A percentile compares a stretch with the other conserved stretches of the same genome.
These are phyloP conservation scores for Mastomys natalensis DNA, from an alignment of 2,113 vertebrate species.

Conservation along the genomic window DNA sequence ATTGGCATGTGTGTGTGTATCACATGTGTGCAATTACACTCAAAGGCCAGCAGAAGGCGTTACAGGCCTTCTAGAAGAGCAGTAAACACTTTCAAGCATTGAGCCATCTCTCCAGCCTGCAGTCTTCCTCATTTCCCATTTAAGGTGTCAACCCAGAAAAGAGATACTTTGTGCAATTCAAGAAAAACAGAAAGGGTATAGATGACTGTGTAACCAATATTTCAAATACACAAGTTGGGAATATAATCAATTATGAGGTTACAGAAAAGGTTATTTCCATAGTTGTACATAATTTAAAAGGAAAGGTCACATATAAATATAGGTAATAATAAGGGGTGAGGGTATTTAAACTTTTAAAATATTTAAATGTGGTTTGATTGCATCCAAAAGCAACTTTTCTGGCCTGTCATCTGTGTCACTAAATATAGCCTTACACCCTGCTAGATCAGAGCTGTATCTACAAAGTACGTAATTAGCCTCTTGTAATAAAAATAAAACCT, in stretches of 20 bases:
- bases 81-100: too few species aligned
- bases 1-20: background rate
- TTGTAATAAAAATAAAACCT: constrained; percentile 79
- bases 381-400: constrained; percentile 71
- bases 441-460: constrained; percentile 42
- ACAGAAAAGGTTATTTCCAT: constrained; percentile 66
- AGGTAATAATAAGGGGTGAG: constrained; percentile 67
- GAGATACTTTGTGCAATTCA: constrained; percentile 73
- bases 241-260: constrained; percentile 51
- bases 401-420: constrained; percentile 55
- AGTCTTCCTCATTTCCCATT: constrained; percentile 25
- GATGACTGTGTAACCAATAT: constrained; percentile 68
- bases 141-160: constrained; percentile 30
- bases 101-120: background rate
- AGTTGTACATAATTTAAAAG: constrained; percentile 72
- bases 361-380: constrained; percentile 82
- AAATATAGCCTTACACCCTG: constrained; percentile 70
- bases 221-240: constrained; percentile 56
- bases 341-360: constrained; percentile 76
- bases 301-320: constrained; percentile 71
- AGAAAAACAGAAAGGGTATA: constrained; percentile 58
- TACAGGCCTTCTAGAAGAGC: background rate
- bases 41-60: background rate
- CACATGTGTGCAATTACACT: background rate
- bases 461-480: constrained; percentile 73